Evolutionary conservation across 2,888 invertebrate species (phyloP).

Genomic region (Eugnorisma glareosa): DNA sequence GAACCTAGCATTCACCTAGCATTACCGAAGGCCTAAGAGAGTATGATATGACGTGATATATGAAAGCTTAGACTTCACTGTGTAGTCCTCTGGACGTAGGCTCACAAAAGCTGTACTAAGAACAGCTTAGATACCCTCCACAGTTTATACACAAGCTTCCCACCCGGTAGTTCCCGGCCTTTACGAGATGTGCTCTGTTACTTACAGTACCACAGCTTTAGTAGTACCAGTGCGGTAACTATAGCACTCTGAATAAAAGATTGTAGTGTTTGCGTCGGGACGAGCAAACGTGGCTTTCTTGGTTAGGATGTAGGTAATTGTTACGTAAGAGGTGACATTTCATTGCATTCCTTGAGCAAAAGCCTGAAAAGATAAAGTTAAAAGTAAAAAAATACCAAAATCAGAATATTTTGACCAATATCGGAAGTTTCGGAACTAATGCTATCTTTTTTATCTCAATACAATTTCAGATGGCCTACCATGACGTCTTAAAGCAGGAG

Average conservation of each 20-base stretch:
- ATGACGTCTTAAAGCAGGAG: too few species aligned
- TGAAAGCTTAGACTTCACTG: slow-evolving; percentile 7
- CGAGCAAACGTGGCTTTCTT: not conserved
- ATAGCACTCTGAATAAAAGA: slow-evolving; percentile 42
- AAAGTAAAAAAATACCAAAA: too few species aligned
- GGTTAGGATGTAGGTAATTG: slow-evolving; percentile 13
- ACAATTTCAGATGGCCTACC: not conserved
- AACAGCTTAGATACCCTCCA: slow-evolving; percentile 25
- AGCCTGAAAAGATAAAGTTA: too few species aligned
- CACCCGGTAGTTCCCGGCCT: slow-evolving; percentile 10
- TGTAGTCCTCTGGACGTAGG: slow-evolving; percentile 27
- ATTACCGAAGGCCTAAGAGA: not conserved
- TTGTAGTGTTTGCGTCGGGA: slow-evolving; percentile 4
- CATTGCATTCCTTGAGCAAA: not conserved
- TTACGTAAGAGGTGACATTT: slow-evolving; percentile 1
- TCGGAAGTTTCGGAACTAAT: not conserved
- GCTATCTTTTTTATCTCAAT: not conserved
- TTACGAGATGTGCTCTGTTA: slow-evolving; percentile 30
- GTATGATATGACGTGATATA: slow-evolving; percentile 15
- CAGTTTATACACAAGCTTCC: slow-evolving; percentile 35
- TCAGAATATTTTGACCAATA: not conserved
- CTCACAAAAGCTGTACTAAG: slow-evolving; percentile 31
- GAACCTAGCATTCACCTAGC: not conserved
- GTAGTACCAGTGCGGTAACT: slow-evolving; percentile 17
- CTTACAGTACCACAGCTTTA: slow-evolving; percentile 15